These are phyloP conservation scores for Orthosia incerta DNA, from an alignment of 2,888 invertebrate genomes.

Conservation along the genomic window DNA sequence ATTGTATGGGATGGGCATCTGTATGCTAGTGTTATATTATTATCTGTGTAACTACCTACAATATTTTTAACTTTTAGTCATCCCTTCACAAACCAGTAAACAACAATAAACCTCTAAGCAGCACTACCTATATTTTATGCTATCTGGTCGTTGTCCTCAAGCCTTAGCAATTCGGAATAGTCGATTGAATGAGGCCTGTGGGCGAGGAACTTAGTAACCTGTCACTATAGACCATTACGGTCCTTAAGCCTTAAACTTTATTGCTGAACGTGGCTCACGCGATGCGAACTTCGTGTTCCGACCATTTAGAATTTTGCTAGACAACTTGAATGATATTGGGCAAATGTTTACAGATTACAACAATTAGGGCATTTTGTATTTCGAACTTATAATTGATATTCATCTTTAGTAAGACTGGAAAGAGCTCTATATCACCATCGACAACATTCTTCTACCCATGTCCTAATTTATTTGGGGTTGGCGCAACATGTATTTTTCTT, in stretches of 20 bases:
- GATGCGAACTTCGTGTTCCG: conserved; percentile 29
- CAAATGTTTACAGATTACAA: conserved; percentile 6
- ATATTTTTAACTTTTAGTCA: conserved; percentile 6
- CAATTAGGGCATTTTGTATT: neutral
- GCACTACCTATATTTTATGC: conserved; percentile 31
- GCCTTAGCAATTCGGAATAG: conserved; percentile 26
- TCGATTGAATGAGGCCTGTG: conserved; percentile 46
- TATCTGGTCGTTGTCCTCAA: conserved; percentile 26
- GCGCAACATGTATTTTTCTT: too few relatives aligned
- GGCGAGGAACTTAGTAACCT: conserved; percentile 52
- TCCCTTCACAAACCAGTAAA: neutral
- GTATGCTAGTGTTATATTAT: too few relatives aligned
- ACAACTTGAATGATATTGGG: neutral
- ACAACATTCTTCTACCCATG: neutral
- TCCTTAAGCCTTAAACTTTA: conserved; percentile 42
- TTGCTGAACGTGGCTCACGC: conserved; percentile 45
- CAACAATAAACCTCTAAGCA: conserved; percentile 25
- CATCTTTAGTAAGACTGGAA: neutral
- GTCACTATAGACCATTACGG: conserved; percentile 47
- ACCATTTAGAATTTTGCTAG: conserved; percentile 28
- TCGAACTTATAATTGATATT: neutral
- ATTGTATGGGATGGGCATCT: too few relatives aligned
- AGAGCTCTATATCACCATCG: neutral
- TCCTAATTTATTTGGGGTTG: too few relatives aligned
- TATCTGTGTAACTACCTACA: too few relatives aligned